Percentiles rank a stretch among this genome's conserved stretches.
These are phyloP conservation scores for Ashinkailepas kermadecensis DNA, from an alignment of 2,888 invertebrate genomes.

Conservation along the genomic window DNA sequence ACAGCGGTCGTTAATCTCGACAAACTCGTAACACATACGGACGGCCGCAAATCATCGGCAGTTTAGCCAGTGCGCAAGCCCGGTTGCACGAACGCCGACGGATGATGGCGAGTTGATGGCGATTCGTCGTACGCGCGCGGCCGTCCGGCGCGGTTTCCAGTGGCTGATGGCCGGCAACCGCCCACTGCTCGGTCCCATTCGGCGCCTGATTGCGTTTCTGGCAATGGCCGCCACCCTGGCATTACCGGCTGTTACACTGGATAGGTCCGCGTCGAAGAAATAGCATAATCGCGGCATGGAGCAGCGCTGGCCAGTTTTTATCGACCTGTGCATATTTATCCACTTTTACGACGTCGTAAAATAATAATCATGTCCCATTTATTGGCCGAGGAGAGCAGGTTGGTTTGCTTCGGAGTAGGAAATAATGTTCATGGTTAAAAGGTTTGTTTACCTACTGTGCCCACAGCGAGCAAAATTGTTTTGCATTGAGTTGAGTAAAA, in stretches of 20 bases:
- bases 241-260: background rate
- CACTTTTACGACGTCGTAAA: slow-evolving; percentile 12
- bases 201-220: background rate
- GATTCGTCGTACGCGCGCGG: background rate
- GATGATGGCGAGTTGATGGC: background rate
- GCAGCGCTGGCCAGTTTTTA: background rate
- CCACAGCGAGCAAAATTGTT: too few species aligned
- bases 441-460: background rate
- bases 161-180: background rate
- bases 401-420: background rate
- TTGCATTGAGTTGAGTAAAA: too few species aligned
- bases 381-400: background rate
- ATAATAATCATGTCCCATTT: background rate
- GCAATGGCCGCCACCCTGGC: background rate
- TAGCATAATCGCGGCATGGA: background rate
- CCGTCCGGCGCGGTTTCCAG: background rate
- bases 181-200: background rate
- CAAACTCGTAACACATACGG: background rate
- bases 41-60: background rate
- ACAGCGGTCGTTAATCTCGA: background rate
- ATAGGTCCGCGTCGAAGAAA: background rate
- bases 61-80: background rate
- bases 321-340: slow-evolving; percentile 13
- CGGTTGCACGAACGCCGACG: background rate
- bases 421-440: background rate